phyloP scores from a whole-genome alignment of 2,888 invertebrate species.

The Nomada fabriciana region DNA sequence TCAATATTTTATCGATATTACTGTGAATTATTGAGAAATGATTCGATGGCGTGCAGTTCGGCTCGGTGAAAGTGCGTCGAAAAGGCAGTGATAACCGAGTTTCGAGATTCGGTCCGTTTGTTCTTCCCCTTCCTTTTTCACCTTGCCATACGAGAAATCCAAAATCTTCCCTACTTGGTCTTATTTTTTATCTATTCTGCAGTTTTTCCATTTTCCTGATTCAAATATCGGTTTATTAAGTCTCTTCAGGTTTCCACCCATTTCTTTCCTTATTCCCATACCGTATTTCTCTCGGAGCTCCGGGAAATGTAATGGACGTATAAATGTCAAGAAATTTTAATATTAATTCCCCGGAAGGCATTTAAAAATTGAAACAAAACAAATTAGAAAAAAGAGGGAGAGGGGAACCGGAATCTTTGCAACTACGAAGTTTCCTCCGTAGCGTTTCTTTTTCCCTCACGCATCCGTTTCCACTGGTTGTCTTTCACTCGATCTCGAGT shows the following conservation, averaged over 20 bases:
- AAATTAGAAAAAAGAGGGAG: not conserved
- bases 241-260: no score
- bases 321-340: no score
- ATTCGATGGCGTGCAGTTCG: slow-evolving; percentile 16
- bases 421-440: not conserved
- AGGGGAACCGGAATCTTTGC: slow-evolving; percentile 1
- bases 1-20: slow-evolving; percentile 5
- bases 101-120: slow-evolving; percentile 44
- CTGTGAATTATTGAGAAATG: not conserved
- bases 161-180: not conserved
- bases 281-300: no score
- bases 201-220: not conserved
- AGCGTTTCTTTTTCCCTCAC: not conserved
- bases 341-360: no score
- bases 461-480: slow-evolving; percentile 4
- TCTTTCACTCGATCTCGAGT: slow-evolving; percentile 26
- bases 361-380: not conserved
- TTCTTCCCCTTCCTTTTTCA: not conserved
- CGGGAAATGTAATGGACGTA: no score
- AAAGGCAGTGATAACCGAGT: slow-evolving; percentile 27
- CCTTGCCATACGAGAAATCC: not conserved
- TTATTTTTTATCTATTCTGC: not conserved
- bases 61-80: slow-evolving; percentile 48
- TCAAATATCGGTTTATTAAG: no score
- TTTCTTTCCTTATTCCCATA: no score